Evolutionary conservation across 2,888 invertebrate species (phyloP), one percentile per base, ranked within the genome.

Genomic region (Drosophila anceps): DNA sequence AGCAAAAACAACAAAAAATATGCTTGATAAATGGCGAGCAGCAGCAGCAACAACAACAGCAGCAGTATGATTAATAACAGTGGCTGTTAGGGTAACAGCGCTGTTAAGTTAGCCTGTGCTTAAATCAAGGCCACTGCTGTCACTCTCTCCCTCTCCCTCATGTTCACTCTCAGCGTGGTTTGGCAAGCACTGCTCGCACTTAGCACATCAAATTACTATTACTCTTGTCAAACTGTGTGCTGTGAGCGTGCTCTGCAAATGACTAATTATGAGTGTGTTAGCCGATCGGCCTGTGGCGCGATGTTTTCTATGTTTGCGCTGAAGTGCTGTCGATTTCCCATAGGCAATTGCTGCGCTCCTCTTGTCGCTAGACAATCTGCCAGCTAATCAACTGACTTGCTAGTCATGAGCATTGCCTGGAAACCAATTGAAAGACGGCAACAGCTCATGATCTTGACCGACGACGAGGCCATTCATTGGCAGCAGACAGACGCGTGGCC

Each of bases 401-500:
- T 61, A 76, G 76, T 79, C 79, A 72, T 37, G 59, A 69, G 73
- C 62, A 67, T 81, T 84, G 73, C 69, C 61, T 79, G 54, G 66
- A 71, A 75, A 82, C 65, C 24, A 63, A 44, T 58, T 41, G 18
- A 44, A 64, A 63, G 54, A 62, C 44, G 35, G 43, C 39, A 79
- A 62, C 82, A 84, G 76, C 85, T 72, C 72, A 68, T 73, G 71
- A 80, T 76, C 67, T 70, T 74, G 64, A 73, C 41, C 61, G 63
- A 5, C 10, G 33, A 13, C 44, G 37, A 41, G 68, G 35, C 31
- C 41, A 27, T 27, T 46, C 73, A 75, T 31, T 50, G 48, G 68
- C 73, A 64, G 68, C 77, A 66, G 65, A 69, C 75, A 75, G 76
- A 79, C 79, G 87, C 90, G 90, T 84, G 84, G 82, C 82, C 48